These are phyloP conservation scores for Drosophila percnosoma DNA, from an alignment of 2,888 invertebrate species.

Conservation along the genomic window DNA sequence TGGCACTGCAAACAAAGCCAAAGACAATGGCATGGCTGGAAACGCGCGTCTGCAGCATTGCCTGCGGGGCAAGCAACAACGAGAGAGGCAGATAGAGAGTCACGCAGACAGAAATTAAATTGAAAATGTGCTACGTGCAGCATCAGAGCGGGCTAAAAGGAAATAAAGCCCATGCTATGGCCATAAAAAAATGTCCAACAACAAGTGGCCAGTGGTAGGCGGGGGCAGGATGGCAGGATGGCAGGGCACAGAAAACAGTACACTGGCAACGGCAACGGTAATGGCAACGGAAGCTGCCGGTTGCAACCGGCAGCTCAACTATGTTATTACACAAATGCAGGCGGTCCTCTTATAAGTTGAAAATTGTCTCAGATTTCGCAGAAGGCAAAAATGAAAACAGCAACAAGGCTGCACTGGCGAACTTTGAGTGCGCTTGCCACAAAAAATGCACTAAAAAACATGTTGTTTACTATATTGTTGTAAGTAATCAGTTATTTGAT, in stretches of 20 bases:
- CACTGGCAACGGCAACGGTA: constrained; percentile 19
- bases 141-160: constrained; percentile 57
- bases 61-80: constrained; percentile 9
- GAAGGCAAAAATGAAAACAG: constrained; percentile 34
- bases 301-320: constrained; percentile 60
- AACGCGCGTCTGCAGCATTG: constrained; percentile 46
- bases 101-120: constrained; percentile 76
- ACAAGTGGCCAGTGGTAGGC: constrained; percentile 63
- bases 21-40: constrained; percentile 67
- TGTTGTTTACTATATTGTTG: neutral
- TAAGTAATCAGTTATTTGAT: neutral
- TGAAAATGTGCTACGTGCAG: constrained; percentile 72
- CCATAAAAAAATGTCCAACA: constrained; percentile 60
- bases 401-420: constrained; percentile 5
- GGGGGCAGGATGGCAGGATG: constrained; percentile 26
- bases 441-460: neutral
- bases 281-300: constrained; percentile 46
- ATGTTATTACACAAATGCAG: constrained; percentile 73
- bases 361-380: constrained; percentile 74
- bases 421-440: constrained; percentile 11
- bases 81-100: constrained; percentile 19
- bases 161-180: constrained; percentile 64
- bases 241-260: constrained; percentile 16
- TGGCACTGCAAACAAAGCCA: constrained; percentile 73
- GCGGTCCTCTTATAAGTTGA: constrained; percentile 63